Conservation (phyloP, 2,797 vertebrate genomes). For the Bradypodion ventrale region DNA sequence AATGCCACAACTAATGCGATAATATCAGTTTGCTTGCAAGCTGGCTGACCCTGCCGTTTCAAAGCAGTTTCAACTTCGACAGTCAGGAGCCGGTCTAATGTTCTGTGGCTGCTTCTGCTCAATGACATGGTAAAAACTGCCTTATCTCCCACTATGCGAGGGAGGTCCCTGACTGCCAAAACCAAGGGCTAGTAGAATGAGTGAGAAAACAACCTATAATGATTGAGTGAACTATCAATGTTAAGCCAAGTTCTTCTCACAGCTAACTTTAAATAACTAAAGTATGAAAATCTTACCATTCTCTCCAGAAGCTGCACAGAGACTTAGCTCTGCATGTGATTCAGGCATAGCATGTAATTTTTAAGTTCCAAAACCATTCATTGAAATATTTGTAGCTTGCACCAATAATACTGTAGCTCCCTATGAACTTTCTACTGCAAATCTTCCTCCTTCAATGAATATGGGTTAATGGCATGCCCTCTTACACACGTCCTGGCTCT, state of each 20-base stretch:
- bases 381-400: conserved; percentile 35
- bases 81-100: conserved; percentile 75
- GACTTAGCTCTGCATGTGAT: neutral
- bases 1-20: conserved; percentile 80
- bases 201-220: conserved; percentile 47
- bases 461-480: neutral
- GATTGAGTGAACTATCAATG: conserved; percentile 34
- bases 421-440: neutral
- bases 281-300: conserved; percentile 34
- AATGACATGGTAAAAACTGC: conserved; percentile 72
- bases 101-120: conserved; percentile 72
- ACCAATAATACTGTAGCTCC: conserved; percentile 32
- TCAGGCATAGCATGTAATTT: neutral
- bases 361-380: conserved; percentile 36
- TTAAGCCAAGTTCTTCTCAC: conserved; percentile 42
- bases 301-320: conserved; percentile 37
- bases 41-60: conserved; percentile 78
- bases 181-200: conserved; percentile 80
- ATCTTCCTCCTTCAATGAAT: neutral
- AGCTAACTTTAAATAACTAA: conserved; percentile 55
- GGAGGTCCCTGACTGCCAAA: conserved; percentile 71
- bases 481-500: too few species aligned
- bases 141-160: conserved; percentile 69
- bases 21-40: conserved; percentile 69
- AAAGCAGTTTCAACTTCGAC: conserved; percentile 70